Percentiles rank a stretch among this genome's conserved stretches.
Conservation (phyloP, 2,888 invertebrate species). For the Mythimna albipuncta region DNA sequence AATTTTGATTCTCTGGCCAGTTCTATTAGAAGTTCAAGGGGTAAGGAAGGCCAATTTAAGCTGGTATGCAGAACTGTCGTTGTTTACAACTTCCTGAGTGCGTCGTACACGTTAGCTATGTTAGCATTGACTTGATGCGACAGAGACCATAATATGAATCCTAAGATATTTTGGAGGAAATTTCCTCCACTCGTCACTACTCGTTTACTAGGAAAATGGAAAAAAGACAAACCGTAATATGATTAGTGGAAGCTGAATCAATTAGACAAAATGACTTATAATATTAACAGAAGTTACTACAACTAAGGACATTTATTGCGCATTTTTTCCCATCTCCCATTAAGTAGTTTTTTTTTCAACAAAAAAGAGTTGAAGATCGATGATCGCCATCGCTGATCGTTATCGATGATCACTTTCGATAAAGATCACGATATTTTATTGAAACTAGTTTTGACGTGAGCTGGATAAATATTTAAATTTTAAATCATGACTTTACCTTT, state of each 20-base stretch:
- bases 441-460: conserved; percentile 46
- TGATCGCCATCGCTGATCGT: conserved; percentile 40
- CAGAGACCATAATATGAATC: conserved; percentile 43
- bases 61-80: conserved; percentile 77
- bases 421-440: conserved; percentile 49
- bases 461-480: conserved; percentile 51
- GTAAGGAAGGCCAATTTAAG: conserved; percentile 65
- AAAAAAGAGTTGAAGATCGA: conserved; percentile 52
- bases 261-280: background rate
- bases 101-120: conserved; percentile 74
- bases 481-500: conserved; percentile 38
- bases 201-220: background rate
- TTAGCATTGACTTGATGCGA: conserved; percentile 71
- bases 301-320: conserved; percentile 53
- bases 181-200: background rate
- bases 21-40: conserved; percentile 37
- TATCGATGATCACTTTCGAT: conserved; percentile 48
- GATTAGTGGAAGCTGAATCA: background rate
- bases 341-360: conserved; percentile 18
- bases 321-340: conserved; percentile 50
- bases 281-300: conserved; percentile 3
- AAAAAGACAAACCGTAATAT: background rate
- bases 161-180: background rate
- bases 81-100: conserved; percentile 88
- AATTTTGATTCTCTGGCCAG: conserved; percentile 45